These are phyloP conservation scores for Steinernema carpocapsae DNA, from an alignment of 2,888 invertebrate species.

Conservation along the genomic window DNA sequence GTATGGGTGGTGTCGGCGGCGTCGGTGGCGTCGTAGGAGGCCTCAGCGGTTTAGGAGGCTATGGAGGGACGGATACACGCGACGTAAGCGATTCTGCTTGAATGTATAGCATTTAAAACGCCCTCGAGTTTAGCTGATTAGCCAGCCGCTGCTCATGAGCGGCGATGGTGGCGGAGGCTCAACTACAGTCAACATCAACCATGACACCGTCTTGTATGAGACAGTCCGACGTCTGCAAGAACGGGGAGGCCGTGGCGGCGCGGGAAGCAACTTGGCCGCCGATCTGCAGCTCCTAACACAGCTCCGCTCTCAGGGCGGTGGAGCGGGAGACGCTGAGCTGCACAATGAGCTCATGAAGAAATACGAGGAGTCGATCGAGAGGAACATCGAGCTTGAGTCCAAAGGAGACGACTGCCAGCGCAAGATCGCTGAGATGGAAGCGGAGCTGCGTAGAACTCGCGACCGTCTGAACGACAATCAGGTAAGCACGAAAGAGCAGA, in stretches of 20 bases:
- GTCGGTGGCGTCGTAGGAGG: constrained; percentile 38
- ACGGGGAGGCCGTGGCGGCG: constrained; percentile 35
- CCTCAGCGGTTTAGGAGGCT: background rate
- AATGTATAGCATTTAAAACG: background rate
- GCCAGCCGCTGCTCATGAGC: constrained; percentile 30
- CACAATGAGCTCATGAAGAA: constrained; percentile 67
- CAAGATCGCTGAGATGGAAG: constrained; percentile 64
- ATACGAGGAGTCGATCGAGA: constrained; percentile 66
- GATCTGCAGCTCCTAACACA: constrained; percentile 43
- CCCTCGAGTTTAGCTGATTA: background rate
- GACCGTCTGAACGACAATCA: constrained; percentile 60
- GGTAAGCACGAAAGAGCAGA: constrained; percentile 36
- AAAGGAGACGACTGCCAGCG: constrained; percentile 63
- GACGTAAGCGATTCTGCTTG: background rate
- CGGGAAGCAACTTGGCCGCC: constrained; percentile 34
- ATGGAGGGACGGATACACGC: background rate
- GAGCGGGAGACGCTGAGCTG: constrained; percentile 57
- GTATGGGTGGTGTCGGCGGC: constrained; percentile 9
- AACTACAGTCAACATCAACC: constrained; percentile 51
- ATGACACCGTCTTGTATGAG: constrained; percentile 58
- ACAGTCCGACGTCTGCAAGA: constrained; percentile 49
- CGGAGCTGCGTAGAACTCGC: constrained; percentile 60
- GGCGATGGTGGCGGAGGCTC: constrained; percentile 46
- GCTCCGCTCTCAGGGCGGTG: constrained; percentile 35
- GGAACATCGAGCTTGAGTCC: constrained; percentile 67